Percentiles rank a stretch among this genome's conserved stretches.
Conservation (phyloP, 2,113 vertebrate genomes). For the Percina caprodes region DNA sequence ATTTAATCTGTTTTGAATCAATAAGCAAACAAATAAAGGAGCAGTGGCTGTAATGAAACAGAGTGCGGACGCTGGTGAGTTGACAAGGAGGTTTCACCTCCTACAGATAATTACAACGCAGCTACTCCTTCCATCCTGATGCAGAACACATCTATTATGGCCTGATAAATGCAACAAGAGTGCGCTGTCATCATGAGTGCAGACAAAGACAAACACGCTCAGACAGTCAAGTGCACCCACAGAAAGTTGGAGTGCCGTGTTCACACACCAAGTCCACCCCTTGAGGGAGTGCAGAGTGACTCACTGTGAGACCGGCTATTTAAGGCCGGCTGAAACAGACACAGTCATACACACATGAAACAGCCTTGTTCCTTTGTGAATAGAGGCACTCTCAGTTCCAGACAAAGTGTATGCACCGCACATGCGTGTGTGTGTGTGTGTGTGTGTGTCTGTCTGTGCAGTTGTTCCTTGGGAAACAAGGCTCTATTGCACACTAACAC, state of each 20-base stretch:
- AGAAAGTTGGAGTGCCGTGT: slow-evolving; percentile 51
- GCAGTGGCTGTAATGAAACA: background rate
- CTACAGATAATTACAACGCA: slow-evolving; percentile 14
- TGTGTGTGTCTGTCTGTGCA: slow-evolving; percentile 51
- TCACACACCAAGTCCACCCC: slow-evolving; percentile 57
- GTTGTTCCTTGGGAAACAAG: slow-evolving; percentile 72
- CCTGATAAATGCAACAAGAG: slow-evolving; percentile 47
- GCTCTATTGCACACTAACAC: slow-evolving; percentile 61
- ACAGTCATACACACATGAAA: slow-evolving; percentile 71
- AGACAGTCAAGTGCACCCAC: slow-evolving; percentile 62
- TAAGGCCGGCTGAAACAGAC: slow-evolving; percentile 70
- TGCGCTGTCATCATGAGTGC: slow-evolving; percentile 16
- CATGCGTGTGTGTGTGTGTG: slow-evolving; percentile 40
- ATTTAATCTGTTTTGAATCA: slow-evolving; percentile 67
- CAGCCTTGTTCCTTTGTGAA: slow-evolving; percentile 69
- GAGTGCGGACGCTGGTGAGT: background rate
- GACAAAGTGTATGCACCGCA: slow-evolving; percentile 43
- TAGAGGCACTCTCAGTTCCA: slow-evolving; percentile 63
- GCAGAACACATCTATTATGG: slow-evolving; percentile 9
- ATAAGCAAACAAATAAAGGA: slow-evolving; percentile 56
- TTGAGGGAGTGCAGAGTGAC: slow-evolving; percentile 62
- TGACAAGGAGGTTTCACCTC: slow-evolving; percentile 29
- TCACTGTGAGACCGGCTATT: slow-evolving; percentile 74
- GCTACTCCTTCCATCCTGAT: slow-evolving; percentile 3
- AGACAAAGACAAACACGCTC: slow-evolving; percentile 61